phyloP scores from a whole-genome alignment of 2,888 invertebrate genomes.

The Nomada hirtipes region DNA sequence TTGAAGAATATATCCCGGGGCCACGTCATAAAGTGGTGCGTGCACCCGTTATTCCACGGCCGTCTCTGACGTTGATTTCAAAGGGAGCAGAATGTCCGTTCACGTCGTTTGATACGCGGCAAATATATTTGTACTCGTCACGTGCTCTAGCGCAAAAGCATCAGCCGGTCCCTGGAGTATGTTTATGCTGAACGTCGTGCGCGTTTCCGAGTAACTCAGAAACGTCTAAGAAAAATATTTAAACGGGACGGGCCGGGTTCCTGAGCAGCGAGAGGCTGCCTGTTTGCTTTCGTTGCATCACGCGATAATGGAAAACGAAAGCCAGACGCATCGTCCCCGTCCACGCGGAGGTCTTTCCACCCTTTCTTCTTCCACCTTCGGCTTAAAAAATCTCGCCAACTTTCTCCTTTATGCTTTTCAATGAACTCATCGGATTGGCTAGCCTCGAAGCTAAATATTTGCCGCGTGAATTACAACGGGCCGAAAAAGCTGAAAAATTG shows the following conservation, averaged over 20 bases:
- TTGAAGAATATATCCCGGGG: background rate
- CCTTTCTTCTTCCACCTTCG: background rate
- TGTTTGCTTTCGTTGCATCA: conserved; percentile 74
- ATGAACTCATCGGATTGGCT: background rate
- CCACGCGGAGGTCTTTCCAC: conserved; percentile 41
- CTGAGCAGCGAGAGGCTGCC: conserved; percentile 44
- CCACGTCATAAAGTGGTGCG: background rate
- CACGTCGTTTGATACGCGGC: conserved; percentile 48
- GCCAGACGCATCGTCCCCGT: conserved; percentile 45
- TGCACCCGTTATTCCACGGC: background rate
- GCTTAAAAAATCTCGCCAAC: conserved; percentile 36
- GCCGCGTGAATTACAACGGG: background rate
- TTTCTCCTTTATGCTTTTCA: background rate
- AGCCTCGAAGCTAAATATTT: conserved; percentile 11
- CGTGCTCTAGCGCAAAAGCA: conserved; percentile 59
- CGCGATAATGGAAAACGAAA: conserved; percentile 68
- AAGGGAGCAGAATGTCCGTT: conserved; percentile 25
- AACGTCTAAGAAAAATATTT: conserved; percentile 80
- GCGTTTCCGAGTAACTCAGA: conserved; percentile 72
- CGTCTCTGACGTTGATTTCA: conserved; percentile 26
- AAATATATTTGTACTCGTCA: conserved; percentile 61
- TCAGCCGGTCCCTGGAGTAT: conserved; percentile 46
- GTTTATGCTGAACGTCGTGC: conserved; percentile 62
- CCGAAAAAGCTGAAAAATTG: background rate
- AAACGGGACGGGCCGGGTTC: conserved; percentile 75